Percentiles rank a stretch among this genome's conserved stretches.
phyloP scores from a whole-genome alignment of 1,140 invertebrate species.

The Drosophila trapezifrons region DNA sequence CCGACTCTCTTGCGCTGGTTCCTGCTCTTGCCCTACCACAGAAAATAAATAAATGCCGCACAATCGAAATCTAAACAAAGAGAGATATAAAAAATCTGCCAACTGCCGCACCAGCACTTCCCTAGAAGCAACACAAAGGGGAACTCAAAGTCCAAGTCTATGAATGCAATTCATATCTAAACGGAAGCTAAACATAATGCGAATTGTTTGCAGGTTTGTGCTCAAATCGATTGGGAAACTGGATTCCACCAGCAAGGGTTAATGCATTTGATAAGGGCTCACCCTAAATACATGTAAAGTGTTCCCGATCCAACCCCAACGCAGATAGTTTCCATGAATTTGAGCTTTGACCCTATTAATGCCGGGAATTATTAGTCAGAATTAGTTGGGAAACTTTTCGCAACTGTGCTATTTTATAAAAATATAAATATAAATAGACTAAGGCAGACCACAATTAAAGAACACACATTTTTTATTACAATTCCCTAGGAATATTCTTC shows the following conservation, averaged over 20 bases:
- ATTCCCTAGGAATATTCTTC: neutral
- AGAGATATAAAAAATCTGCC: conserved; percentile 57
- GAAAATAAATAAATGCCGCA: conserved; percentile 53
- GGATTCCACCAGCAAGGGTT: conserved; percentile 9
- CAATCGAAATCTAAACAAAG: conserved; percentile 62
- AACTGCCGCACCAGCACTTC: conserved; percentile 47
- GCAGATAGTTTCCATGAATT: neutral
- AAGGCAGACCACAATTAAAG: neutral
- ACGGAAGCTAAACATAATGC: conserved; percentile 15
- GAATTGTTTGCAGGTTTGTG: conserved; percentile 8
- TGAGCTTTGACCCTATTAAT: conserved; percentile 19
- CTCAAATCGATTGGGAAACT: conserved; percentile 22
- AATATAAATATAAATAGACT: neutral
- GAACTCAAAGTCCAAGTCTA: conserved; percentile 43
- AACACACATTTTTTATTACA: neutral
- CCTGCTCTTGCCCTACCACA: neutral
- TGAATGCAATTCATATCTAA: conserved; percentile 40
- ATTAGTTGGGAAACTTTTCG: neutral
- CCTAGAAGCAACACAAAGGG: conserved; percentile 25
- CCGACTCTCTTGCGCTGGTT: neutral
- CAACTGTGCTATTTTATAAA: too few species aligned
- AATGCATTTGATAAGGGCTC: conserved; percentile 25
- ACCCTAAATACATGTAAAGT: conserved; percentile 3
- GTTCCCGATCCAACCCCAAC: neutral
- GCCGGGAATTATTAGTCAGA: neutral